phyloP scores from a whole-genome alignment of 2,113 vertebrate genomes.

The Brachypodius melanocephalos region DNA sequence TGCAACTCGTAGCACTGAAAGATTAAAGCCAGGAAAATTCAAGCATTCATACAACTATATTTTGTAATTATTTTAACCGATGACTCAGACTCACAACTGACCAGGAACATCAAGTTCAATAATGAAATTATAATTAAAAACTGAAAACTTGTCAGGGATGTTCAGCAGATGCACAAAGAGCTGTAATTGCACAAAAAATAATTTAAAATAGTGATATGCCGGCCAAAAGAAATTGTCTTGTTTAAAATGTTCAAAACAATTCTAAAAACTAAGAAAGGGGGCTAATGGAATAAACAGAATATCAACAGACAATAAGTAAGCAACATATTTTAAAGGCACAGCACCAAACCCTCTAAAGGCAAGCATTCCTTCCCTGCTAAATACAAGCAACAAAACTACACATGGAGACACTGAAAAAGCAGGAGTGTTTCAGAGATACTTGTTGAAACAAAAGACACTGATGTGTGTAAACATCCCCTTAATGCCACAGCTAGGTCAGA shows the following conservation, averaged over 20 bases:
- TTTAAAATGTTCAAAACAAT: not conserved
- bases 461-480: too few species aligned
- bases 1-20: not conserved
- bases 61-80: not conserved
- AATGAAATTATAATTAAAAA: not conserved
- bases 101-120: not conserved
- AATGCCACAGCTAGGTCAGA: not conserved
- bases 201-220: not conserved
- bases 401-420: not conserved
- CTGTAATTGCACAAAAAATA: not conserved
- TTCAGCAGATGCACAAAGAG: not conserved
- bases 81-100: not conserved
- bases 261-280: not conserved
- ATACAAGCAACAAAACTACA: not conserved
- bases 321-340: not conserved
- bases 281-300: not conserved
- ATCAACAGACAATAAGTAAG: not conserved
- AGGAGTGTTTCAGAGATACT: not conserved
- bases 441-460: not conserved
- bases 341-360: rapidly evolving
- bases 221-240: not conserved
- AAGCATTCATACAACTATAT: not conserved
- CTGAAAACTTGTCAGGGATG: not conserved
- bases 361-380: not conserved
- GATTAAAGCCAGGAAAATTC: not conserved